Conservation (phyloP, 2,113 vertebrate genomes). For the Stercorarius parasiticus region DNA sequence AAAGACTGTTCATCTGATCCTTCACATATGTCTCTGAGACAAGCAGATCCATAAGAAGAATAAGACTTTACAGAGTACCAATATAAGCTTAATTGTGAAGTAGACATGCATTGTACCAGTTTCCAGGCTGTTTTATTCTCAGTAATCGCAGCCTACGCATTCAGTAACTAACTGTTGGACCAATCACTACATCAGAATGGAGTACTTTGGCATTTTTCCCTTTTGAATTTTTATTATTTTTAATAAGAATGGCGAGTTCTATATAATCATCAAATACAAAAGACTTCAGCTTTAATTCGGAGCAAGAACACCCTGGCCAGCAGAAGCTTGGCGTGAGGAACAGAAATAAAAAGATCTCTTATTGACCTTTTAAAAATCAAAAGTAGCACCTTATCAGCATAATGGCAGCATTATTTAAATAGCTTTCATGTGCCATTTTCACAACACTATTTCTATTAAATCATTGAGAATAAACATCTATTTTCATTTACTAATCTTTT, state of each 20-base stretch:
- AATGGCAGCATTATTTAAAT: constrained; percentile 25
- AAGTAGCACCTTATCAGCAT: constrained; percentile 53
- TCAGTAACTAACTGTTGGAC: background rate
- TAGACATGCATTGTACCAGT: background rate
- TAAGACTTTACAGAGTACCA: background rate
- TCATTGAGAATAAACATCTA: constrained; percentile 40
- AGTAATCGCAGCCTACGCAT: background rate
- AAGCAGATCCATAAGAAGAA: background rate
- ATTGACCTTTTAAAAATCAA: constrained; percentile 16
- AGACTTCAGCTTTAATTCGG: constrained; percentile 27
- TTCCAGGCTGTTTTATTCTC: background rate
- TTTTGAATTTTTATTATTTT: constrained; percentile 16
- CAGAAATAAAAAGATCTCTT: background rate
- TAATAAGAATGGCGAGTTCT: background rate
- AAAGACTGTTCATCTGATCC: background rate
- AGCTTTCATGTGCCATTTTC: constrained; percentile 21
- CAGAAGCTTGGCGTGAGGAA: background rate
- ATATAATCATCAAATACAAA: constrained; percentile 21
- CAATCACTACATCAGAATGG: background rate
- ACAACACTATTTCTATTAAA: background rate
- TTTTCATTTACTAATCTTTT: constrained; percentile 49
- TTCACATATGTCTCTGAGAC: constrained; percentile 12
- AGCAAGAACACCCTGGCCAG: background rate
- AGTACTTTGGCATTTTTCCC: background rate
- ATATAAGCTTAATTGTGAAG: background rate